Base-by-base conservation (phyloP, 2,888 invertebrate species). In the Melinopterus prodromus region DNA sequence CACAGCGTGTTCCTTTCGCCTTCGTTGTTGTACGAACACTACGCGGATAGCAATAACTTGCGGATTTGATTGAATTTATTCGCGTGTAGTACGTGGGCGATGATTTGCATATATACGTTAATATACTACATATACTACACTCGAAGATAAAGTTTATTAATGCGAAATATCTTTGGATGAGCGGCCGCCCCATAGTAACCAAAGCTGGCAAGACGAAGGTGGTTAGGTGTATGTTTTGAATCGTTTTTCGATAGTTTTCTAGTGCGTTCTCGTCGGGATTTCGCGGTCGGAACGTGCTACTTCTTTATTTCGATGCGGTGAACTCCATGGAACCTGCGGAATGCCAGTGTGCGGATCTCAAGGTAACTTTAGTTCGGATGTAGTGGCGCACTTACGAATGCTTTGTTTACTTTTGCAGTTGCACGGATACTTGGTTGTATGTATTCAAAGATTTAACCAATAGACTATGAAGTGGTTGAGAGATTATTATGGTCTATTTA, bases 271-370 rank as follows among this genome's bases (percentile, higher is more conserved):
- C 12, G 53, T 71, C 37, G 74, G 74, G 37, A 74, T 74, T 74
- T 74, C 74, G 74, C 74, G 74, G 4, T 36, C 36, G 26, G 26
- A 26, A 26, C 26, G 26, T 26, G n/a, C 26, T 37, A 37, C 26
- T 74, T 74, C n/a, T 74, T 74, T 74, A 71, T 36, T 37, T 74
- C 74, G 36, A 74, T 74, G 74, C n/a, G 26, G 37, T 74, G 37
- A 74, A 74, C 74, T 35, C 36, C 16, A 86, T 86, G 86, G 86
- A 85, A 83, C 82, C 84, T 81, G 82, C 81, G 84, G 83, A 82
- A 85, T 86, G 86, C 82, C 83, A 83, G 81, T 82, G 75, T 81
- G 82, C 83, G 82, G 81, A 81, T 80, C 79, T 82, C 82, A 84
- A 85, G 86, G 85, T 86, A 86, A 86, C 9, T 36, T 74, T 26